Conservation (phyloP, 2,888 invertebrate genomes). For the Hirtodrosophila duncani region DNA sequence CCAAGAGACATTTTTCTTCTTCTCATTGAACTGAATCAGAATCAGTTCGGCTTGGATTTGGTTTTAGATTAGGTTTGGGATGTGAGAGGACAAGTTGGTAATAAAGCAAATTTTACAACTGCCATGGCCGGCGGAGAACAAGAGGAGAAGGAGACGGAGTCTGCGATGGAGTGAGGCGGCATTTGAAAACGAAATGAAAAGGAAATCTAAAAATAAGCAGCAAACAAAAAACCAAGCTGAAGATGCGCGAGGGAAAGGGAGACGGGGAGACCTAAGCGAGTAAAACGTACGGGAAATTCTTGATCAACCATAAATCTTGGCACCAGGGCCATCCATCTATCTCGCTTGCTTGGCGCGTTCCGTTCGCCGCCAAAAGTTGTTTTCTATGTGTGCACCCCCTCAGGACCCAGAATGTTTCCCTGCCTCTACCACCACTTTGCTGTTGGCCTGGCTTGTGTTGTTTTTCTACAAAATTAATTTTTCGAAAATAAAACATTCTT, state of each 20-base stretch:
- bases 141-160: constrained; percentile 26
- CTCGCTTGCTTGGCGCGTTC: constrained; percentile 68
- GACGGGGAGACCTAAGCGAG: constrained; percentile 31
- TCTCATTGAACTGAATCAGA: constrained; percentile 65
- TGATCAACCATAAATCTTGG: constrained; percentile 75
- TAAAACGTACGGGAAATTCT: constrained; percentile 69
- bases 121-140: constrained; percentile 10
- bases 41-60: too few species aligned
- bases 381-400: constrained; percentile 46
- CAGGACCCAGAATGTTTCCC: too few species aligned
- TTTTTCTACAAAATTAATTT: constrained; percentile 42
- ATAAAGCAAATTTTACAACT: constrained; percentile 19
- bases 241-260: constrained; percentile 2
- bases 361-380: constrained; percentile 67
- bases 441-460: constrained; percentile 18
- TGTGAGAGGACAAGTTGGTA: constrained; percentile 39
- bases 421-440: background rate
- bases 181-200: constrained; percentile 54
- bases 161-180: constrained; percentile 28
- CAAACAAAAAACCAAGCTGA: constrained; percentile 24
- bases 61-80: constrained; percentile 9
- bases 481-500: constrained; percentile 59
- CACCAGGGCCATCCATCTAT: constrained; percentile 73
- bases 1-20: constrained; percentile 71
- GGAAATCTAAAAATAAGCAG: constrained; percentile 63